Conservation (phyloP, 64 coral and sea anemone species). For the Porites australiensis region DNA sequence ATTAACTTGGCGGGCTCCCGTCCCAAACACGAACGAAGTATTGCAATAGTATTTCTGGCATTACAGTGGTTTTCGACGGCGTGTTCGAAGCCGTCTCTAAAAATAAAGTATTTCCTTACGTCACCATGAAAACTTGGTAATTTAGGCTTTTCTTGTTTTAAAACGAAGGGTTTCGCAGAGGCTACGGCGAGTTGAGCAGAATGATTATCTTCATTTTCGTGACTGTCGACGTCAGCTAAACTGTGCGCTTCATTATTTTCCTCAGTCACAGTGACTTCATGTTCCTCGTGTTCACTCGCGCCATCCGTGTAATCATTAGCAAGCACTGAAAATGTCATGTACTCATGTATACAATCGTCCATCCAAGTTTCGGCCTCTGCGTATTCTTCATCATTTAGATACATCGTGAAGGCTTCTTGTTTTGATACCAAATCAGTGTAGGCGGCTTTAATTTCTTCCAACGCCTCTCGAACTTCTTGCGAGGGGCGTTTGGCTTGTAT, state of each 20-base stretch:
- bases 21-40: constrained; percentile 66
- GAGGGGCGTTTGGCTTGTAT: no score
- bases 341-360: constrained; percentile 37
- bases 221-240: background rate
- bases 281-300: background rate
- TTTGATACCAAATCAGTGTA: no score
- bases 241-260: background rate
- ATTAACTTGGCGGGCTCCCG: constrained; percentile 68
- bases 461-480: no score
- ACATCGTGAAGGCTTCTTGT: no score
- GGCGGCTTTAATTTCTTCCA: no score
- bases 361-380: constrained; percentile 57
- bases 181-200: background rate
- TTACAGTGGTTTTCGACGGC: constrained; percentile 64
- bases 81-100: constrained; percentile 65
- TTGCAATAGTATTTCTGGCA: constrained; percentile 70
- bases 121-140: constrained; percentile 65
- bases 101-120: constrained; percentile 74
- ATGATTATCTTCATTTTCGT: background rate
- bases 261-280: background rate
- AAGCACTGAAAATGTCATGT: background rate
- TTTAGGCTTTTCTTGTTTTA: constrained; percentile 76
- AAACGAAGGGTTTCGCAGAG: background rate
- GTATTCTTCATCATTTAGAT: no score
- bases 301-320: constrained; percentile 37